A percentile compares a stretch with the other conserved stretches of the same genome.
Evolutionary conservation across 2,888 invertebrate species (phyloP).

Genomic region (Polydrusus tereticollis): DNA sequence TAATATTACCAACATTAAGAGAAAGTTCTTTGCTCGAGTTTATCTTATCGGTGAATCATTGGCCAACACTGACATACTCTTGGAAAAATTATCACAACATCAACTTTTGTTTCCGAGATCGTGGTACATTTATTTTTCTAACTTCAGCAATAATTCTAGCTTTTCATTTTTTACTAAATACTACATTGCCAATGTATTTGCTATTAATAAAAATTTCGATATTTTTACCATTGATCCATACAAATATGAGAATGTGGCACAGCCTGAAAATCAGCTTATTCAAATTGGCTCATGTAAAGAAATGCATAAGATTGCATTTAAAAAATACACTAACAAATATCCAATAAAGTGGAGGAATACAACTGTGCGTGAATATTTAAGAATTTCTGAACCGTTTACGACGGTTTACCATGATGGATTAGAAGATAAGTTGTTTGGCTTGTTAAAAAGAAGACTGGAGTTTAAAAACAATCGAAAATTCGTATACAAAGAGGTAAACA

Average conservation of each 20-base stretch:
- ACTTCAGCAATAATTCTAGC: not conserved
- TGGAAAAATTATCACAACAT: too few species aligned
- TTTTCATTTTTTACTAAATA: conserved; percentile 9
- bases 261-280: not conserved
- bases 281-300: not conserved
- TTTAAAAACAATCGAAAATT: not conserved
- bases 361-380: not conserved
- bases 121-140: not conserved
- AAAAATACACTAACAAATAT: not conserved
- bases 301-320: not conserved
- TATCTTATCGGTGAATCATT: too few species aligned
- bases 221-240: conserved; percentile 12
- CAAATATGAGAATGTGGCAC: not conserved
- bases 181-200: not conserved
- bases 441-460: not conserved
- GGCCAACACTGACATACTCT: too few species aligned
- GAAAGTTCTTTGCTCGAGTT: not conserved
- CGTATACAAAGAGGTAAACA: not conserved
- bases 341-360: conserved; percentile 18
- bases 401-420: not conserved
- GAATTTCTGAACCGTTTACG: not conserved
- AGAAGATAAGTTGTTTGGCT: not conserved
- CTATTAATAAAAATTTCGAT: not conserved
- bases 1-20: too few species aligned
- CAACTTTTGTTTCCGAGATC: not conserved